A percentile compares a stretch with the other conserved stretches of the same genome.
Conservation (phyloP, 2,888 invertebrate genomes). For the Dryocosmus kuriphilus region DNA sequence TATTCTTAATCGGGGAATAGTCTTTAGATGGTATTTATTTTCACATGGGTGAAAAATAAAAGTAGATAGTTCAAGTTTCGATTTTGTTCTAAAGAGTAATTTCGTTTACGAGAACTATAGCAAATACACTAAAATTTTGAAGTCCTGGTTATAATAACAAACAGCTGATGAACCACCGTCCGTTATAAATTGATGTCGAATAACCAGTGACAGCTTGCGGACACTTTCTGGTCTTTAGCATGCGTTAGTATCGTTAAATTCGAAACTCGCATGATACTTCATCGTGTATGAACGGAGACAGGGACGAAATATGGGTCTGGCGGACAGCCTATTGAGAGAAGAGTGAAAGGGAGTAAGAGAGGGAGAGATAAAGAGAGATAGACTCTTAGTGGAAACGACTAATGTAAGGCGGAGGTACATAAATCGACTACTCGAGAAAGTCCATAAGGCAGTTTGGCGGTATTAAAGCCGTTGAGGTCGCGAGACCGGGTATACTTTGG, state of each 20-base stretch:
- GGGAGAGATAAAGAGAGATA: conserved; percentile 37
- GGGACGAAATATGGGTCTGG: conserved; percentile 72
- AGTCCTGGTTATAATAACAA: not conserved
- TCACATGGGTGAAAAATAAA: too few species aligned
- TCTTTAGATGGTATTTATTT: too few species aligned
- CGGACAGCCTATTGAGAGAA: conserved; percentile 58
- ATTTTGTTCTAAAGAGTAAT: too few species aligned
- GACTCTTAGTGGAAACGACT: conserved; percentile 41
- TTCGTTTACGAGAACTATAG: too few species aligned
- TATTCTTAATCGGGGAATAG: too few species aligned
- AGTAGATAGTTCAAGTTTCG: too few species aligned
- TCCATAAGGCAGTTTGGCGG: conserved; percentile 56
- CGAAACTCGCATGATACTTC: conserved; percentile 20
- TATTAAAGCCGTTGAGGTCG: conserved; percentile 65
- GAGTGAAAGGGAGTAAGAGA: conserved; percentile 51
- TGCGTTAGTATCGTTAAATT: conserved; percentile 7
- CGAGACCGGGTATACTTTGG: conserved; percentile 67
- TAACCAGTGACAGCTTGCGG: not conserved
- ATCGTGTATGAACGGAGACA: conserved; percentile 62
- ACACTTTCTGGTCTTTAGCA: conserved; percentile 21
- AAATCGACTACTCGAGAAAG: conserved; percentile 62
- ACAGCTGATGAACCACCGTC: conserved; percentile 18
- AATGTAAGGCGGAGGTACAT: conserved; percentile 61
- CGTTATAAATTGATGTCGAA: conserved; percentile 19
- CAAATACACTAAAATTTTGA: not conserved